Evolutionary conservation across 2,888 invertebrate genomes (phyloP), one percentile per base, ranked within the genome.

Genomic region (Euzetes globulus): DNA sequence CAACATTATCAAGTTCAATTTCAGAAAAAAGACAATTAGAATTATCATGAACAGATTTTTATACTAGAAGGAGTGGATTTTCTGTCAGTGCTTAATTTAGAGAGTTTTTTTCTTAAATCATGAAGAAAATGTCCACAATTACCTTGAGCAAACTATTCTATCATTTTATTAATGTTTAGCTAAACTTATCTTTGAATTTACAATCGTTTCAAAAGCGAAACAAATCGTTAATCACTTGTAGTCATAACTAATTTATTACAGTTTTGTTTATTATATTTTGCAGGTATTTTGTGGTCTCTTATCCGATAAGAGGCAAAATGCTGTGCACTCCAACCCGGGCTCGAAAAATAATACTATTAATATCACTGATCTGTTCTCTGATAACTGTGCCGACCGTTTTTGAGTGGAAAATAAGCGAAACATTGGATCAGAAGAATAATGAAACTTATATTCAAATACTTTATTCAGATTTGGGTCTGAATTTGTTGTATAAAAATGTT

Each of bases 311-410:
- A 58, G 83, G 83, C 5, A 82, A 81, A 75, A 79, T 79, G 7
- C 75, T 82, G 79, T 79, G 79, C 73, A 79, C 79, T 0, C 77
- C 77, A 50, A 76, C 78, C 11, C 79, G 82, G 63, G 83, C 84
- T 6, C 80, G 81, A 71, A 76, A 80, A 74, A 79, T 82, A 29
- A 82, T 82, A 1, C 68, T 80, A 4, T 58, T 78, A 0, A 81
- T 82, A 0, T 80, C 81, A 27, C 3, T 81, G 0, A 74, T 81
- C 7, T 81, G 82, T 60, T 83, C 88, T 75, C 80, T 87, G 41
- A 84, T 87, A 72, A 84, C 84, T 0, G 83, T 87, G 72, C 89
- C 90, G 0, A 86, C 89, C 71, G 86, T 88, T n/a, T 88, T 90
- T 81, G 90, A 90, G 82, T 87, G 87, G 83, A 83, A 85, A n/a